A percentile compares a stretch with the other conserved stretches of the same genome.
These are phyloP conservation scores for Gari tellinella DNA, from an alignment of 2,888 invertebrate genomes.

Conservation along the genomic window DNA sequence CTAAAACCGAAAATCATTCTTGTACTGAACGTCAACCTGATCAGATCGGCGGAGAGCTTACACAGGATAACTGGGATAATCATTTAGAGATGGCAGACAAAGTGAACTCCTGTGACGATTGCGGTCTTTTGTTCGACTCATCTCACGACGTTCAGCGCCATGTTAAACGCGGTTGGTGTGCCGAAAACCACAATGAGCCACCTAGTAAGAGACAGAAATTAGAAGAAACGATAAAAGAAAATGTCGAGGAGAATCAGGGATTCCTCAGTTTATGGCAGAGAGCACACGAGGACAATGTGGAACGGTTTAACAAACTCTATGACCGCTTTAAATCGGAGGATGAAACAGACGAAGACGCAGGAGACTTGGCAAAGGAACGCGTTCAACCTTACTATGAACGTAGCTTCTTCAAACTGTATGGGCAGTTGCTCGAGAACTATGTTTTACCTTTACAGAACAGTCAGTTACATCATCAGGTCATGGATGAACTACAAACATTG, in stretches of 20 bases:
- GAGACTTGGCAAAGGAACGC: conserved; percentile 1
- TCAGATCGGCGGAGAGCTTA: too few relatives aligned
- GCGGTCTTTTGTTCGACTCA: too few relatives aligned
- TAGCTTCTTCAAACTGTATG: background rate
- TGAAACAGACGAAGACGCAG: background rate
- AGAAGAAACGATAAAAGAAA: conserved; percentile 1
- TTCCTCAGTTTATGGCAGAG: background rate
- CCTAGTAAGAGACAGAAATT: background rate
- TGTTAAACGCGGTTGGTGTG: too few relatives aligned
- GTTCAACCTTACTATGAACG: background rate
- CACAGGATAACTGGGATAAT: too few relatives aligned
- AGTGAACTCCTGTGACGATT: too few relatives aligned
- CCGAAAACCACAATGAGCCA: too few relatives aligned
- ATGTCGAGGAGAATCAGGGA: conserved; percentile 1
- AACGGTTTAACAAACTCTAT: conserved; percentile 1
- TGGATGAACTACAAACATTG: background rate
- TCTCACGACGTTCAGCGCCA: too few relatives aligned
- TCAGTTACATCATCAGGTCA: conserved; percentile 4
- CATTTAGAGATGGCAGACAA: too few relatives aligned
- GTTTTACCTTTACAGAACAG: conserved; percentile 2
- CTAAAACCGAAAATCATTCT: too few relatives aligned
- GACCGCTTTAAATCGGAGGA: background rate
- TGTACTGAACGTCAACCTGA: too few relatives aligned
- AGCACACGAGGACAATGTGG: conserved; percentile 1
- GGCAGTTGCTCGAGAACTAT: background rate